Evolutionary conservation across 1,140 invertebrate species (phyloP).

Genomic region (Chrysopa pallens): DNA sequence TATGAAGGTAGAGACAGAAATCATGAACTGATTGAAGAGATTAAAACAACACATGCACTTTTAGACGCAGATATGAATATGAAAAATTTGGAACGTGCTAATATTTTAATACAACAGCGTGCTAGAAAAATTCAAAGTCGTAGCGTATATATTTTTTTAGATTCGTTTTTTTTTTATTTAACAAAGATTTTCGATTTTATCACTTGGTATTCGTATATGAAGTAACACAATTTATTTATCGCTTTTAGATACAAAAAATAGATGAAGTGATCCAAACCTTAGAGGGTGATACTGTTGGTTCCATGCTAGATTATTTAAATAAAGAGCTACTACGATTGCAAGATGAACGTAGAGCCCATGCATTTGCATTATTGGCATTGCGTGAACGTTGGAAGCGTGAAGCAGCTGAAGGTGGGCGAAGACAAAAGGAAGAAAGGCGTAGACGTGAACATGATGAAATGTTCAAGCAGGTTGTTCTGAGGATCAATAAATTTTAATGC

Average conservation of each 20-base stretch:
- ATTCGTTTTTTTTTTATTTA: too few relatives aligned
- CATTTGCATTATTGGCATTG: constrained; percentile 46
- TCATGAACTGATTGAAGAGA: constrained; percentile 45
- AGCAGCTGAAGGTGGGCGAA: constrained; percentile 46
- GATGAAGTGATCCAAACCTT: constrained; percentile 12
- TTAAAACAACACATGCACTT: constrained; percentile 41
- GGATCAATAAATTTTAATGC: too few relatives aligned
- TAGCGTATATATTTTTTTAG: too few relatives aligned
- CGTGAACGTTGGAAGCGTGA: constrained; percentile 45
- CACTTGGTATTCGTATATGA: too few relatives aligned
- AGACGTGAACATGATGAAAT: constrained; percentile 55
- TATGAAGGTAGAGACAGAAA: constrained; percentile 45
- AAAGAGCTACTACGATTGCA: constrained; percentile 52
- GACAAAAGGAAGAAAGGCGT: constrained; percentile 45
- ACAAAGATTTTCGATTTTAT: too few relatives aligned
- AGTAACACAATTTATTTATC: too few relatives aligned
- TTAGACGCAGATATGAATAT: constrained; percentile 26
- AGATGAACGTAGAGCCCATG: constrained; percentile 52
- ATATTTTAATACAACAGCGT: constrained; percentile 23
- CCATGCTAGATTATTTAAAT: constrained; percentile 49
- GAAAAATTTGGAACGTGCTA: constrained; percentile 25
- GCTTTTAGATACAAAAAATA: too few relatives aligned
- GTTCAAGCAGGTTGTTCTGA: constrained; percentile 39
- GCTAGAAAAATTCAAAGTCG: constrained; percentile 9
- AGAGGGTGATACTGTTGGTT: constrained; percentile 41